Conservation (phyloP, 2,113 vertebrate genomes). For the Noturus placidus region DNA sequence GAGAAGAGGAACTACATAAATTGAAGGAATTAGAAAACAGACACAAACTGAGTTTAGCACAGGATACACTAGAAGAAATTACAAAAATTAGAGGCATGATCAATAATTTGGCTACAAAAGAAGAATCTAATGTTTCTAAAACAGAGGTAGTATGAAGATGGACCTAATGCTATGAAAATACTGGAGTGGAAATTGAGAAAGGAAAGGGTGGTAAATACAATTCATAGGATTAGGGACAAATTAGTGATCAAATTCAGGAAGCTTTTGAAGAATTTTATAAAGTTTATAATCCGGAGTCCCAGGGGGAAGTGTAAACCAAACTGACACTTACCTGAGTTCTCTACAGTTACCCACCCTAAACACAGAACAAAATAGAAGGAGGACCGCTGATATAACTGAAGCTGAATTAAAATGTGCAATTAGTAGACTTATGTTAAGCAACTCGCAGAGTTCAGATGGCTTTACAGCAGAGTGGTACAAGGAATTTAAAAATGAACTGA, state of each 20-base stretch:
- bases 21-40: background rate
- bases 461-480: background rate
- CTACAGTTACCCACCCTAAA: conserved; percentile 1
- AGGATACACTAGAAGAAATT: background rate
- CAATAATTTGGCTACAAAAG: conserved; percentile 20
- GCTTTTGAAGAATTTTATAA: background rate
- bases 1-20: background rate
- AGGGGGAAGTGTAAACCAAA: too few species aligned
- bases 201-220: background rate
- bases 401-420: conserved; percentile 14
- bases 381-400: conserved; percentile 22
- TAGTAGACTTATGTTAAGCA: conserved; percentile 11
- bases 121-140: background rate
- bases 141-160: conserved; percentile 5
- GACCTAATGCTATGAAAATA: too few species aligned
- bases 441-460: conserved; percentile 3
- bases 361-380: conserved; percentile 1
- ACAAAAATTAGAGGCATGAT: background rate
- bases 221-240: too few species aligned
- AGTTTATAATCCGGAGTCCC: background rate
- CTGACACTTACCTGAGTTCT: too few species aligned
- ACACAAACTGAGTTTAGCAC: too few species aligned
- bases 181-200: background rate
- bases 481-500: background rate
- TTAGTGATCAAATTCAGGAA: too few species aligned